phyloP scores from a whole-genome alignment of 1,140 invertebrate species.

The Trichoplusia ni region DNA sequence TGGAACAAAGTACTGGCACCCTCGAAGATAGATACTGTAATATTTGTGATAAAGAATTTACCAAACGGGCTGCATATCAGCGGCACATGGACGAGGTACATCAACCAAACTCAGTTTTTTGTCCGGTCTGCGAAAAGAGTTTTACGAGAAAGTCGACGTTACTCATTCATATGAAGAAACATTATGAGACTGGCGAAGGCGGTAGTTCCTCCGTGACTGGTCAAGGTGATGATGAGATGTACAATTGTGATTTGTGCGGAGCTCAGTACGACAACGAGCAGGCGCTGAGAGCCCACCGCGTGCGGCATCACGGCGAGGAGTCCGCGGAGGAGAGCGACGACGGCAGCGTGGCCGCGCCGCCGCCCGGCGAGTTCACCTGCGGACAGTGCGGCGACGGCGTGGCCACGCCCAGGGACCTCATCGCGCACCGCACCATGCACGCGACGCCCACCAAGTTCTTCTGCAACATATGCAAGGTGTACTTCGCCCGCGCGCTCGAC shows the following conservation, averaged over 20 bases:
- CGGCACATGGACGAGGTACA: slow-evolving; percentile 82
- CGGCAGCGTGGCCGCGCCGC: slow-evolving; percentile 37
- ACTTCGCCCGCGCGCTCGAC: slow-evolving; percentile 80
- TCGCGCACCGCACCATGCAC: slow-evolving; percentile 76
- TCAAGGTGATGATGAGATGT: slow-evolving; percentile 51
- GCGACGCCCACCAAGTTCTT: slow-evolving; percentile 73
- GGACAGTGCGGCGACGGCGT: slow-evolving; percentile 75
- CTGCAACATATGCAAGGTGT: slow-evolving; percentile 82
- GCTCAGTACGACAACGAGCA: slow-evolving; percentile 55
- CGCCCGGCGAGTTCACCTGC: slow-evolving; percentile 70
- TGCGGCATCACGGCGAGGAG: slow-evolving; percentile 62
- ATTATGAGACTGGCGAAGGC: slow-evolving; percentile 70
- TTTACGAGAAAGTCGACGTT: slow-evolving; percentile 81
- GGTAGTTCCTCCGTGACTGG: slow-evolving; percentile 49
- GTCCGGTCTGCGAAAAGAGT: slow-evolving; percentile 81
- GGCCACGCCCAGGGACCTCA: slow-evolving; percentile 71
- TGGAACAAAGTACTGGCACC: slow-evolving; percentile 51
- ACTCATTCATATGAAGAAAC: slow-evolving; percentile 81
- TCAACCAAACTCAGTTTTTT: slow-evolving; percentile 70
- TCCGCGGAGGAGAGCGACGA: slow-evolving; percentile 66
- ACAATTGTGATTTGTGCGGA: slow-evolving; percentile 66
- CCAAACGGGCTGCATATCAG: slow-evolving; percentile 80
- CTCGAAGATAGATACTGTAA: slow-evolving; percentile 82
- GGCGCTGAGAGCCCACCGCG: slow-evolving; percentile 52
- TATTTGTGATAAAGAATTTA: slow-evolving; percentile 83